Evolutionary conservation across 2,888 invertebrate genomes (phyloP).

Genomic region (Diloba caeruleocephala): DNA sequence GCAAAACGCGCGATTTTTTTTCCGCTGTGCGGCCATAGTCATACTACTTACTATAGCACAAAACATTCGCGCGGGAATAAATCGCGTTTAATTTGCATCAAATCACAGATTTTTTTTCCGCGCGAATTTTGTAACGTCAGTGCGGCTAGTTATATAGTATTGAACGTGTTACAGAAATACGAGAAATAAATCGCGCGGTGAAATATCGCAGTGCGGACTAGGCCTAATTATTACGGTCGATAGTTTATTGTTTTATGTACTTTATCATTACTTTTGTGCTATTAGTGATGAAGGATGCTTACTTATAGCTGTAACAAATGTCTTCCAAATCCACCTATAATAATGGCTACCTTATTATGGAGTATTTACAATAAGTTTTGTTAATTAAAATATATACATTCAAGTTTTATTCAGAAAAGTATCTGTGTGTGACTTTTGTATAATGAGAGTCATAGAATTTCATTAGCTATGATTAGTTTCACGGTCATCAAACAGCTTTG

Average conservation of each 20-base stretch:
- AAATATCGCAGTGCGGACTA: too few relatives aligned
- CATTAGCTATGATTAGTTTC: conserved; percentile 18
- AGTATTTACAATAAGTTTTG: conserved; percentile 36
- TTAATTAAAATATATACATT: conserved; percentile 48
- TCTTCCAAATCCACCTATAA: conserved; percentile 18
- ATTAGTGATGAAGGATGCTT: conserved; percentile 26
- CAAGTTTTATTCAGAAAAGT: conserved; percentile 7
- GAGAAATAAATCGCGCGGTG: too few relatives aligned
- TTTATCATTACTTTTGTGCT: conserved; percentile 13
- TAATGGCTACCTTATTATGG: conserved; percentile 24
- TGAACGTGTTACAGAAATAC: too few relatives aligned
- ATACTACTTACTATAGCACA: too few relatives aligned
- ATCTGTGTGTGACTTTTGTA: conserved; percentile 19
- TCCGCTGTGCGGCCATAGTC: too few relatives aligned
- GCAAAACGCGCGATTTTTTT: too few relatives aligned
- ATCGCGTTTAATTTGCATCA: too few relatives aligned
- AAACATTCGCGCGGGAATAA: too few relatives aligned
- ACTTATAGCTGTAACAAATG: conserved; percentile 14
- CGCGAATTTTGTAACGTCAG: too few relatives aligned
- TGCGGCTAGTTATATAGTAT: too few relatives aligned
- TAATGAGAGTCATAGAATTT: conserved; percentile 18
- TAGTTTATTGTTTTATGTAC: conserved; percentile 9
- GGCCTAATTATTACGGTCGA: conserved; percentile 20
- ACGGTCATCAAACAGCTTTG: not conserved
- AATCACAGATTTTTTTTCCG: too few relatives aligned